Conservation (phyloP, 2,797 vertebrate species). For the Silurus lanzhouensis region DNA sequence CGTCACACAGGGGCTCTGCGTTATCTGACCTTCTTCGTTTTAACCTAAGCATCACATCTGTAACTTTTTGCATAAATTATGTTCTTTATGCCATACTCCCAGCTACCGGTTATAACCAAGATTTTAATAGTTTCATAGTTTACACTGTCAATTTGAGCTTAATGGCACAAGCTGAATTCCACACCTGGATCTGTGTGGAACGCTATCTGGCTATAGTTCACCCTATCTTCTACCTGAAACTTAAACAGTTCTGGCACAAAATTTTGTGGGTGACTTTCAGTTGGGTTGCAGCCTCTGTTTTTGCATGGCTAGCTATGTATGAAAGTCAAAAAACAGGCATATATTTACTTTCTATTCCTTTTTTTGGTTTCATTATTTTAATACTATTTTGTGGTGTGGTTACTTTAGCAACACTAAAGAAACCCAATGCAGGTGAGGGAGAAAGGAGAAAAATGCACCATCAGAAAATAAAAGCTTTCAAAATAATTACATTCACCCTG, state of each 20-base stretch:
- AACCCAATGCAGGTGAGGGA: conserved; percentile 27
- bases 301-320: neutral
- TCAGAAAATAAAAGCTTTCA: conserved; percentile 44
- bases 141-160: neutral
- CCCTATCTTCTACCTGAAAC: conserved; percentile 10
- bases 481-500: conserved; percentile 19
- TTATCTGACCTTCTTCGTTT: conserved; percentile 18
- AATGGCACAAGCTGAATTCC: neutral
- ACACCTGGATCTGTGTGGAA: conserved; percentile 34
- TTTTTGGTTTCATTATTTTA: neutral
- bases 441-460: conserved; percentile 24
- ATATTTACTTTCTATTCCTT: neutral
- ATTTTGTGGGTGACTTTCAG: neutral
- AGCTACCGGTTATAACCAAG: too few species aligned
- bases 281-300: neutral
- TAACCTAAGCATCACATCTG: neutral
- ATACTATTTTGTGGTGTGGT: conserved; percentile 33
- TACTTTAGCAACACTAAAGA: conserved; percentile 35
- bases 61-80: neutral
- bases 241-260: conserved; percentile 5
- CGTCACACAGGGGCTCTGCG: neutral
- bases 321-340: accelerated
- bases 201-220: conserved; percentile 19
- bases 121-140: neutral
- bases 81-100: neutral